Percentiles rank a stretch among this genome's conserved stretches.
These are phyloP conservation scores for Ectropis grisescens DNA, from an alignment of 1,140 invertebrate species.

Conservation along the genomic window DNA sequence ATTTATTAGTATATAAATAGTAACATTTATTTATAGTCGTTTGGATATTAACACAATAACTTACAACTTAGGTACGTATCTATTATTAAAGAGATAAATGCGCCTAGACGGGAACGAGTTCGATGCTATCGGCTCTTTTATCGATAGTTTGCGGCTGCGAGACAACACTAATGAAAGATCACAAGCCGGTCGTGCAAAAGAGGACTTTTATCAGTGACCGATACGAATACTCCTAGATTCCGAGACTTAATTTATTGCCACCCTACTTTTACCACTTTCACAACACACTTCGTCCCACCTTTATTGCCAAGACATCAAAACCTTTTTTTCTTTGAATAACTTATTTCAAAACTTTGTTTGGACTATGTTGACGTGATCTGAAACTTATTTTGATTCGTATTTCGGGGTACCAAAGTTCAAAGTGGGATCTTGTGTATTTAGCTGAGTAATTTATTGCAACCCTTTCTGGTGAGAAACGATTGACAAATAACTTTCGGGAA, in stretches of 20 bases:
- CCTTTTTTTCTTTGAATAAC: no score
- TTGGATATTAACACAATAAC: no score
- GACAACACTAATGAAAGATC: conserved; percentile 28
- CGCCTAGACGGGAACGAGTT: no score
- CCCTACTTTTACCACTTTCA: conserved; percentile 14
- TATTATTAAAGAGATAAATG: no score
- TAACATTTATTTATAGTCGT: no score
- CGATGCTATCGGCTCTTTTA: no score
- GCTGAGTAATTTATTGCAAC: neutral
- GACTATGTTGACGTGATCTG: no score
- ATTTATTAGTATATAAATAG: no score
- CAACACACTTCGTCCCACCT: neutral
- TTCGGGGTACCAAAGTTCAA: neutral
- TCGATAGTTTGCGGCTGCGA: no score
- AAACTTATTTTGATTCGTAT: conserved; percentile 1
- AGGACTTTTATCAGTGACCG: conserved; percentile 61
- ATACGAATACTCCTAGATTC: conserved; percentile 52
- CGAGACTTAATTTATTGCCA: conserved; percentile 53
- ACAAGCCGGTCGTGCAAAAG: conserved; percentile 38
- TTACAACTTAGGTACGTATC: no score
- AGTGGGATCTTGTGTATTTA: neutral
- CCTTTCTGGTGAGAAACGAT: conserved; percentile 6
- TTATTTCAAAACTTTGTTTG: no score
- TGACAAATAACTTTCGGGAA: conserved; percentile 11
- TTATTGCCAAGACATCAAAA: conserved; percentile 6